phyloP scores from a whole-genome alignment of 2,888 invertebrate species.

The Syritta pipiens region DNA sequence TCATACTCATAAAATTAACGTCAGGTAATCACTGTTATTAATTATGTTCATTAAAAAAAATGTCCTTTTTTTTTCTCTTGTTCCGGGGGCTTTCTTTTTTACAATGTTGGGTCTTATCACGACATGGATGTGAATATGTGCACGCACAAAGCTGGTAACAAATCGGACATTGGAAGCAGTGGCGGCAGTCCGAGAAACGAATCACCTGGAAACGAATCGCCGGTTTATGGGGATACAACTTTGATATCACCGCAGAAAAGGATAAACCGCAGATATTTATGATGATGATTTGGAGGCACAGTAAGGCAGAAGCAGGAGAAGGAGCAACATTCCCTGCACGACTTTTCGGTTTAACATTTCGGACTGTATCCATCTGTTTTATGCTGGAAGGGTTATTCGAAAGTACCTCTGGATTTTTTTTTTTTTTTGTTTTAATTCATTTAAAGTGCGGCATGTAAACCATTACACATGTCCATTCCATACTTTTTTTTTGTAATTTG shows the following conservation, averaged over 20 bases:
- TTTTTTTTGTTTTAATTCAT: not conserved
- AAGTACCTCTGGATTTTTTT: not conserved
- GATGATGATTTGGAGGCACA: constrained; percentile 49
- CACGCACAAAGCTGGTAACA: constrained; percentile 30
- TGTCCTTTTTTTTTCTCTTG: constrained; percentile 7
- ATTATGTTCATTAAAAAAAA: constrained; percentile 51
- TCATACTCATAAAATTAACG: constrained; percentile 56
- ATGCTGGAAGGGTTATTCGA: not conserved
- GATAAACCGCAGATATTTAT: constrained; percentile 74
- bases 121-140: constrained; percentile 3
- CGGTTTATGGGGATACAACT: constrained; percentile 76
- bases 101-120: not conserved
- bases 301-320: too few species aligned
- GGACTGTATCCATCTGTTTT: constrained; percentile 1
- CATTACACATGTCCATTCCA: not conserved
- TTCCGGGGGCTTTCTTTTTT: not conserved
- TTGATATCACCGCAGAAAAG: constrained; percentile 74
- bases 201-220: constrained; percentile 74
- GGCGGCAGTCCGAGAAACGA: constrained; percentile 71
- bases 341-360: not conserved
- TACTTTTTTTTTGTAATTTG: constrained; percentile 1
- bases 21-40: constrained; percentile 57
- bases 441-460: not conserved
- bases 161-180: constrained; percentile 67
- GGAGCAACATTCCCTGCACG: not conserved